Conservation (phyloP, 2,113 vertebrate genomes). For the Capricornis sumatraensis region DNA sequence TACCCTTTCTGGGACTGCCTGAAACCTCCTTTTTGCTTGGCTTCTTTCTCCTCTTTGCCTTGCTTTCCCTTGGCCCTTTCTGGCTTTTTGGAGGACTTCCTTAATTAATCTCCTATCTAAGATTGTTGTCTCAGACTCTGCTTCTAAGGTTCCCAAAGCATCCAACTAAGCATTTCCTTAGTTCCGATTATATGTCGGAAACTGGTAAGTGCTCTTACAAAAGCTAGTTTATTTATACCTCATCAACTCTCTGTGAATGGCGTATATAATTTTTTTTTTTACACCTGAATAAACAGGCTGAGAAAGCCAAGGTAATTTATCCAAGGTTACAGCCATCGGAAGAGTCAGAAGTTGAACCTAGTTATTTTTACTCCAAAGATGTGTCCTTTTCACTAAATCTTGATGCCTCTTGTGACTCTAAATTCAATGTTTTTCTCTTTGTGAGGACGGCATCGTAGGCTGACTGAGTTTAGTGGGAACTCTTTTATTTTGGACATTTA, state of each 20-base stretch:
- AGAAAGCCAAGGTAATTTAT: neutral
- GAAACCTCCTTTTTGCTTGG: neutral
- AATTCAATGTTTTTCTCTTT: slow-evolving; percentile 14
- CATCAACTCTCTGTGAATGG: neutral
- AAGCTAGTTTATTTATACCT: neutral
- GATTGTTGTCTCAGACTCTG: neutral
- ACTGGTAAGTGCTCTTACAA: neutral
- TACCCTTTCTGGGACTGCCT: neutral
- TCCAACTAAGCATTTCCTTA: neutral
- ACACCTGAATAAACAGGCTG: neutral
- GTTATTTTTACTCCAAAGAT: neutral
- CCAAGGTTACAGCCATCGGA: neutral
- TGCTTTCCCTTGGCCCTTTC: neutral
- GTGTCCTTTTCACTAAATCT: neutral
- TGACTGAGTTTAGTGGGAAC: neutral
- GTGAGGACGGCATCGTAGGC: neutral
- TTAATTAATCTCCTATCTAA: neutral
- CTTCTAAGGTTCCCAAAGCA: neutral
- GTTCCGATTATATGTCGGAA: neutral
- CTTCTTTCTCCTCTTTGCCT: neutral
- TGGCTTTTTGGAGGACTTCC: neutral
- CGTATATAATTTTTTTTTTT: neutral
- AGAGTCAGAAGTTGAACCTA: neutral
- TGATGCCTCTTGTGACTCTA: neutral
- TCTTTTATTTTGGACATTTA: neutral